These are phyloP conservation scores for Priocnemis perturbator DNA, from an alignment of 2,888 invertebrate genomes.

Conservation along the genomic window DNA sequence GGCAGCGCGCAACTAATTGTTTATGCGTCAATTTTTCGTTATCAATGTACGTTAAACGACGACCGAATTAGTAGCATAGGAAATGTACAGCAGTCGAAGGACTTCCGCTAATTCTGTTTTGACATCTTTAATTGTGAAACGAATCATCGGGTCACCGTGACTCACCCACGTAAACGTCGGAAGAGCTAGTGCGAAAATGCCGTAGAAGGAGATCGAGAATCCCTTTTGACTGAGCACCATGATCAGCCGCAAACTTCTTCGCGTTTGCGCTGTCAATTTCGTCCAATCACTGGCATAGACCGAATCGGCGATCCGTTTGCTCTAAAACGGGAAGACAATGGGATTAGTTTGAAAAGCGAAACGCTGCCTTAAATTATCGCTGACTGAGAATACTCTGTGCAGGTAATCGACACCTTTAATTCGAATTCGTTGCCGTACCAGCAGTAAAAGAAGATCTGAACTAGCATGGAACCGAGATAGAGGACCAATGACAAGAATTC, in stretches of 20 bases:
- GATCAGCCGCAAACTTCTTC: conserved; percentile 50
- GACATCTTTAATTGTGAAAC: no score
- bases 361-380: no score
- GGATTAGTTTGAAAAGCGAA: no score
- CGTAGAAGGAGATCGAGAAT: conserved; percentile 54
- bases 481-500: conserved; percentile 40
- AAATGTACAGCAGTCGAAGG: no score
- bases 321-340: conserved; percentile 6
- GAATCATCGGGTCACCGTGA: not conserved
- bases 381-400: no score
- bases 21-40: no score
- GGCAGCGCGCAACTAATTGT: no score
- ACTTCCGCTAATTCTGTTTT: no score
- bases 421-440: conserved; percentile 59
- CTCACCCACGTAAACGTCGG: conserved; percentile 60
- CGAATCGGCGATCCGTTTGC: conserved; percentile 44
- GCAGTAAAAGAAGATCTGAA: conserved; percentile 60
- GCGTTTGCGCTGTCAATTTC: conserved; percentile 35
- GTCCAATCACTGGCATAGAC: conserved; percentile 60
- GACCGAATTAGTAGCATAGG: no score
- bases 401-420: conserved; percentile 25
- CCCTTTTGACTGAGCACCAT: conserved; percentile 55
- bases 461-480: conserved; percentile 50
- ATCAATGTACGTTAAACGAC: no score
- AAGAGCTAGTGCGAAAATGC: conserved; percentile 58